Evolutionary conservation across 1,140 invertebrate species (phyloP).

Genomic region (Zaprionus vittiger): DNA sequence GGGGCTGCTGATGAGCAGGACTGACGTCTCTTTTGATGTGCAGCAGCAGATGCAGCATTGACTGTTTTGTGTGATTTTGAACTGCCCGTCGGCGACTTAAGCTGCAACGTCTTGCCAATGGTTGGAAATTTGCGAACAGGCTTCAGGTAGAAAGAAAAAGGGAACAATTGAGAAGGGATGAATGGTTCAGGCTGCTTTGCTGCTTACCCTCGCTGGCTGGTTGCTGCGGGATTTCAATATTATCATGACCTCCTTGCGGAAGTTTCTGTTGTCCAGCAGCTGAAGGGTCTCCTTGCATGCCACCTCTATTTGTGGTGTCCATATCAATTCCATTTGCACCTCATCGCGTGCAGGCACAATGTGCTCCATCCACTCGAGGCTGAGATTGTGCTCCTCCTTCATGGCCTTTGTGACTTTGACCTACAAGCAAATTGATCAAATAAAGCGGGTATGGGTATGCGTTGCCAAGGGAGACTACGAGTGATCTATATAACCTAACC

Average conservation of each 20-base stretch:
- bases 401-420: conserved; percentile 86
- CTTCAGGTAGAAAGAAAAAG: conserved; percentile 56
- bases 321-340: conserved; percentile 86
- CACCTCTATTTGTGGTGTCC: conserved; percentile 86
- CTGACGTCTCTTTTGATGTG: conserved; percentile 57
- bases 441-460: conserved; percentile 16
- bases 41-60: conserved; percentile 42
- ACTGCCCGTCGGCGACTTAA: conserved; percentile 65
- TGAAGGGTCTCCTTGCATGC: conserved; percentile 87
- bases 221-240: conserved; percentile 85
- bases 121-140: conserved; percentile 71
- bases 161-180: conserved; percentile 1
- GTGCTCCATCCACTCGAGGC: conserved; percentile 85
- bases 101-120: conserved; percentile 69
- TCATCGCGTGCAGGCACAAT: conserved; percentile 84
- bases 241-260: conserved; percentile 88
- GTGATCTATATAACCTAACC: conserved; percentile 82
- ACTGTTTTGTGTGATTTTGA: conserved; percentile 36
- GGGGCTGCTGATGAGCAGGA: conserved; percentile 8
- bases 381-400: conserved; percentile 86
- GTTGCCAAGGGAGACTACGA: conserved; percentile 1
- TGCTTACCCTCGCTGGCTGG: conserved; percentile 67
- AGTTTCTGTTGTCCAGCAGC: conserved; percentile 87
- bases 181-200: conserved; percentile 11
- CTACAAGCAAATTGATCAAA: conserved; percentile 85